A percentile compares a stretch with the other conserved stretches of the same genome.
Conservation (phyloP, 2,113 vertebrate species). For the Chroicocephalus ridibundus region DNA sequence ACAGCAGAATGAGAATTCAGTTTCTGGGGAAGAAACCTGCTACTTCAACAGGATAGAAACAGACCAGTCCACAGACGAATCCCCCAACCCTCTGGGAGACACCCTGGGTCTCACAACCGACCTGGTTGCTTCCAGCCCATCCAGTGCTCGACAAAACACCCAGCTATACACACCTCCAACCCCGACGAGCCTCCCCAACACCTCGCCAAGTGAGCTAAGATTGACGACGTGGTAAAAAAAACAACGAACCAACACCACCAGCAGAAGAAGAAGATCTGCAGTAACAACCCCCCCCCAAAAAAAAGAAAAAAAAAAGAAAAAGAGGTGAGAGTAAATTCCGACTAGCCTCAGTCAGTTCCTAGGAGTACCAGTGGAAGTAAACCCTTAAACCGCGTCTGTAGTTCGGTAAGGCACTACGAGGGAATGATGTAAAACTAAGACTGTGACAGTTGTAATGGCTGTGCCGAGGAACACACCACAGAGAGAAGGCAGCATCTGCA, state of each 20-base stretch:
- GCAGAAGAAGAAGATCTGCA: conserved; percentile 27
- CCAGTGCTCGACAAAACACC: neutral
- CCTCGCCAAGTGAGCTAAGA: conserved; percentile 32
- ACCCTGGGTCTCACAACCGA: neutral
- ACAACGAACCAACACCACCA: neutral
- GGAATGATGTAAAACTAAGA: conserved; percentile 89
- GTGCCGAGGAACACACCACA: conserved; percentile 78
- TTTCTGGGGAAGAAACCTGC: neutral
- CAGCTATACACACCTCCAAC: neutral
- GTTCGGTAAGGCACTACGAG: conserved; percentile 99
- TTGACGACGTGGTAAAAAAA: neutral
- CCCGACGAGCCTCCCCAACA: neutral
- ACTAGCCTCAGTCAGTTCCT: conserved; percentile 78
- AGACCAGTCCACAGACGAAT: neutral
- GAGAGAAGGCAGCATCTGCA: conserved; percentile 81
- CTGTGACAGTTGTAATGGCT: conserved; percentile 76
- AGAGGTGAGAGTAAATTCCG: conserved; percentile 65
- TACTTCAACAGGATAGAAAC: conserved; percentile 14
- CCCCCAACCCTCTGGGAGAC: neutral
- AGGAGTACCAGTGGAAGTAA: conserved; percentile 85
- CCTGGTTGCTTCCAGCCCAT: neutral
- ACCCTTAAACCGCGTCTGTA: conserved; percentile 81
- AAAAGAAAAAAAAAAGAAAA: neutral
- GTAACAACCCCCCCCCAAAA: neutral
- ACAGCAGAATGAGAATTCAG: conserved; percentile 33